Conservation (phyloP, 2,888 invertebrate species). For the Lordiphosa andalusiaca region DNA sequence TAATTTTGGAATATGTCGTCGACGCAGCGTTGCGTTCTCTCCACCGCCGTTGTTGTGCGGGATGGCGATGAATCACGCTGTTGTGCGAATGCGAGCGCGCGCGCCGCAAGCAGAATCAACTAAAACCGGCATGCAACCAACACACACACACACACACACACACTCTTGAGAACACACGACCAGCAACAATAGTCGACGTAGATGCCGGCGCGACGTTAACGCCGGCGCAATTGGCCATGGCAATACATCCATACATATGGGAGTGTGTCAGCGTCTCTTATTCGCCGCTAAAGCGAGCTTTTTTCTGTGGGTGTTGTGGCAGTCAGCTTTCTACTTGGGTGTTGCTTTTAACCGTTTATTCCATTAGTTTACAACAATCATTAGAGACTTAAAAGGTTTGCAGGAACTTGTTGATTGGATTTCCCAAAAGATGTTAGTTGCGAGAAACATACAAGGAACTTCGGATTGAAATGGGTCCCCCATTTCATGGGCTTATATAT, state of each 20-base stretch:
- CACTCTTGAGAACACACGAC: conserved; percentile 7
- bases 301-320: conserved; percentile 7
- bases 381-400: too few species aligned
- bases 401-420: too few species aligned
- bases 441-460: too few species aligned
- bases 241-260: background rate
- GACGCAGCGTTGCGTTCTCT: background rate
- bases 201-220: conserved; percentile 2
- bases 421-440: too few species aligned
- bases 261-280: conserved; percentile 5
- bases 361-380: too few species aligned
- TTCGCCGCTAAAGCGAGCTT: conserved; percentile 1
- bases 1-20: conserved; percentile 8
- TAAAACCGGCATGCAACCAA: conserved; percentile 38
- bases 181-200: conserved; percentile 4
- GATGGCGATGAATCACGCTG: conserved; percentile 25
- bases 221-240: conserved; percentile 9
- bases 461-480: too few species aligned
- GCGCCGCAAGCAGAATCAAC: conserved; percentile 12
- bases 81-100: conserved; percentile 2
- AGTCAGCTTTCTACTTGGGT: conserved; percentile 3
- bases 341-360: background rate
- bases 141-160: conserved; percentile 13
- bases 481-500: too few species aligned
- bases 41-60: conserved; percentile 8